A percentile compares a stretch with the other conserved stretches of the same genome.
Conservation (phyloP, 30 jellyfish, hydroid and myxozoan genomes). For the Rhopilema esculentum region DNA sequence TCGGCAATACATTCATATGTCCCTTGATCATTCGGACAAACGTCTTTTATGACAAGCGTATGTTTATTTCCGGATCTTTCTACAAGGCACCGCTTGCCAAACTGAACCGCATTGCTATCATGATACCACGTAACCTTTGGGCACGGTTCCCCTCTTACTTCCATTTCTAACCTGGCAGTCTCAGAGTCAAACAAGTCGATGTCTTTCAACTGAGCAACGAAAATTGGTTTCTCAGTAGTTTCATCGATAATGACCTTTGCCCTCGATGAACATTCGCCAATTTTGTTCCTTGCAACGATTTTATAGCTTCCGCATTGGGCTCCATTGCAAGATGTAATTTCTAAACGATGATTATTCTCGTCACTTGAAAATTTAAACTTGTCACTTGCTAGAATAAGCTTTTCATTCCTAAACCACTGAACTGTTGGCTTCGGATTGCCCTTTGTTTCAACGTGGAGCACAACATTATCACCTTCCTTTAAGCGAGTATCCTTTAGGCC, state of each 20-base stretch:
- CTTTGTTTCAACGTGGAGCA: constrained; percentile 57
- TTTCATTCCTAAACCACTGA: constrained; percentile 87
- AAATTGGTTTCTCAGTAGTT: constrained; percentile 66
- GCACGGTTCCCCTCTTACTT: constrained; percentile 77
- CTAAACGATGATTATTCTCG: constrained; percentile 17
- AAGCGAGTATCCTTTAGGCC: constrained; percentile 49
- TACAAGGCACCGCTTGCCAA: constrained; percentile 60
- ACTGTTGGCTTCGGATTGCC: constrained; percentile 91
- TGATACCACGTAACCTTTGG: constrained; percentile 92
- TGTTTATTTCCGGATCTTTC: constrained; percentile 55
- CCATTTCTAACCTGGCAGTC: constrained; percentile 62
- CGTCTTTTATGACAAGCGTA: constrained; percentile 61
- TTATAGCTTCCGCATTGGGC: constrained; percentile 75
- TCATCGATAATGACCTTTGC: constrained; percentile 78
- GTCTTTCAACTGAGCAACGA: constrained; percentile 41
- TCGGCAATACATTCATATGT: constrained; percentile 90
- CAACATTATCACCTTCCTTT: constrained; percentile 69
- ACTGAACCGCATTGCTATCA: constrained; percentile 66
- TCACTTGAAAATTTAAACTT: constrained; percentile 21
- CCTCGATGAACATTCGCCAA: constrained; percentile 82
- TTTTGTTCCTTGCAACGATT: constrained; percentile 75
- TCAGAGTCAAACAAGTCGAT: constrained; percentile 60
- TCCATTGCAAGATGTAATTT: constrained; percentile 43
- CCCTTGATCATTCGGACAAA: constrained; percentile 82
- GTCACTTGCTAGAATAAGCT: constrained; percentile 9